Conservation (phyloP, 1,140 invertebrate genomes). For the Polypedilum vanderplanki region DNA sequence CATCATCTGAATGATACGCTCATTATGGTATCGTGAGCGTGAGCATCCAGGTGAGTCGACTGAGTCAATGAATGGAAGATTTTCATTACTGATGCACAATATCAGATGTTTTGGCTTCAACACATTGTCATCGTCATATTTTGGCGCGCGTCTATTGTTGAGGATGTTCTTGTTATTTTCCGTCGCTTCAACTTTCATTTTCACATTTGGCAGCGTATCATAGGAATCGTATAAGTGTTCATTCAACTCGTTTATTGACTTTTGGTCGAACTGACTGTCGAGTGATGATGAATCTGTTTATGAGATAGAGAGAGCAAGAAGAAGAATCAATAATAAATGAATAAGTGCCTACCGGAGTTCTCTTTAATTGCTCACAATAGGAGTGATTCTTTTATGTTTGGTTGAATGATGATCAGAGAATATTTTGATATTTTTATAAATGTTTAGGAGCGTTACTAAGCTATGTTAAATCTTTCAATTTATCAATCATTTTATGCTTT, state of each 20-base stretch:
- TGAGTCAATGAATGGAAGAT: not conserved
- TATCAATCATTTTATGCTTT: too few relatives aligned
- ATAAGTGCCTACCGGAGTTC: not conserved
- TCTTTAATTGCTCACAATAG: slow-evolving; percentile 1
- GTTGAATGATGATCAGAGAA: too few relatives aligned
- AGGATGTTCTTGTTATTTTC: not conserved
- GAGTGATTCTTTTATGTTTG: too few relatives aligned
- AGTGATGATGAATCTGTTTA: slow-evolving; percentile 21
- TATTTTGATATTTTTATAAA: too few relatives aligned
- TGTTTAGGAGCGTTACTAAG: too few relatives aligned
- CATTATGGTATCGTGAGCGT: not conserved
- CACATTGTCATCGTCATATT: slow-evolving; percentile 10
- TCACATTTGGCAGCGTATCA: slow-evolving; percentile 23
- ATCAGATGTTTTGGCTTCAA: slow-evolving; percentile 7
- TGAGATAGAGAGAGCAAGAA: not conserved
- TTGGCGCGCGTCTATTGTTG: not conserved
- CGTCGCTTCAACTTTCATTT: not conserved
- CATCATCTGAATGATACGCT: not conserved
- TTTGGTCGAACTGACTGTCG: slow-evolving; percentile 20
- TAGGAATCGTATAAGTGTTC: slow-evolving; percentile 22
- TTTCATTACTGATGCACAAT: slow-evolving; percentile 4
- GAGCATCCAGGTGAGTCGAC: slow-evolving; percentile 6
- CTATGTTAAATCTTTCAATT: too few relatives aligned
- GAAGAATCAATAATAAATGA: not conserved
- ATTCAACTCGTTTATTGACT: slow-evolving; percentile 22